phyloP scores from a whole-genome alignment of 1,140 invertebrate genomes.

The Ips nitidus region DNA sequence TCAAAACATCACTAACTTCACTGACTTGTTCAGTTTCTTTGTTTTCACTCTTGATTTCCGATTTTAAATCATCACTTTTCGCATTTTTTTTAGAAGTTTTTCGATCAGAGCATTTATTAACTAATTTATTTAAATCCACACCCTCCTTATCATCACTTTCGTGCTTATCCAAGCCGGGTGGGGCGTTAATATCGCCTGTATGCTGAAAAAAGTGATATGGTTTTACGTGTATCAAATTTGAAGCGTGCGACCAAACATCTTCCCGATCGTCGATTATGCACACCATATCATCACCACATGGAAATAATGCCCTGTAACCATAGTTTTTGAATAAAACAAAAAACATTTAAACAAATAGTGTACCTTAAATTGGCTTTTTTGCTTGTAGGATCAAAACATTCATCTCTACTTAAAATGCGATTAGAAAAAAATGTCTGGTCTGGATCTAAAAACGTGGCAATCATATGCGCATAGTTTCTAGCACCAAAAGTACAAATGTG shows the following conservation, averaged over 20 bases:
- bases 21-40: slow-evolving; percentile 39
- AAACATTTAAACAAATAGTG: background rate
- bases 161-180: slow-evolving; percentile 72
- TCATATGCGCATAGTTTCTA: slow-evolving; percentile 95
- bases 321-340: slow-evolving; percentile 12
- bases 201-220: slow-evolving; percentile 97
- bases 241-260: slow-evolving; percentile 97
- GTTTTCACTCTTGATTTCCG: slow-evolving; percentile 45
- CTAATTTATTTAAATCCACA: slow-evolving; percentile 56
- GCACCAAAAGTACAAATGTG: slow-evolving; percentile 99
- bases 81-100: slow-evolving; percentile 20
- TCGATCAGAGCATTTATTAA: slow-evolving; percentile 14
- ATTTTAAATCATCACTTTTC: slow-evolving; percentile 44
- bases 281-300: slow-evolving; percentile 96
- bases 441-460: slow-evolving; percentile 87
- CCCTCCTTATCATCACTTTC: slow-evolving; percentile 59
- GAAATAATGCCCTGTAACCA: slow-evolving; percentile 86
- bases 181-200: slow-evolving; percentile 98
- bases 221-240: slow-evolving; percentile 95
- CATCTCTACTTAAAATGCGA: slow-evolving; percentile 95
- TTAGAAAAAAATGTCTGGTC: slow-evolving; percentile 90
- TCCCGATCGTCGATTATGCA: slow-evolving; percentile 99
- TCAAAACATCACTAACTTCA: slow-evolving; percentile 25
- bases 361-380: slow-evolving; percentile 98
- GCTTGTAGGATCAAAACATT: slow-evolving; percentile 93